Evolutionary conservation across 2,888 invertebrate genomes (phyloP).

Genomic region (Empis stercorea): DNA sequence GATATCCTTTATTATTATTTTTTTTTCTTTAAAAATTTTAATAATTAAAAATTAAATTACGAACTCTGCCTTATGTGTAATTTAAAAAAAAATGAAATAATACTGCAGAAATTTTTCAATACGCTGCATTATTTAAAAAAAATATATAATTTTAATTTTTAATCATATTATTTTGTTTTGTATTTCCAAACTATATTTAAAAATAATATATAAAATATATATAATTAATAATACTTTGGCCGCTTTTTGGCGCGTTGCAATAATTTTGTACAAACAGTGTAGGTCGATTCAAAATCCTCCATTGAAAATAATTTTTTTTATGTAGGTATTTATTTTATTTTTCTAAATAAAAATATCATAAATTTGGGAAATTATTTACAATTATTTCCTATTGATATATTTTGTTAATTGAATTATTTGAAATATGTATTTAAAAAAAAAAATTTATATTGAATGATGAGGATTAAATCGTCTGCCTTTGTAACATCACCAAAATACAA

Average conservation of each 20-base stretch:
- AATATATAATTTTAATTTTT: neutral
- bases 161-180: neutral
- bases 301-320: neutral
- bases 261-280: neutral
- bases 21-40: too few relatives aligned
- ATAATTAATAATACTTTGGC: neutral
- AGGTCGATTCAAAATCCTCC: neutral
- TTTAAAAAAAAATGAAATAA: neutral
- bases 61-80: too few relatives aligned
- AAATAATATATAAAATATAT: neutral
- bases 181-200: neutral
- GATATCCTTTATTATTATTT: too few relatives aligned
- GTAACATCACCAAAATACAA: constrained; percentile 2
- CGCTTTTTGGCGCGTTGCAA: constrained; percentile 1
- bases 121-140: neutral
- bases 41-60: too few relatives aligned
- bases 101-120: neutral
- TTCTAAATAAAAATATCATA: too few relatives aligned
- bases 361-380: too few relatives aligned
- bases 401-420: neutral
- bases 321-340: neutral
- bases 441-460: neutral
- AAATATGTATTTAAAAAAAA: too few relatives aligned
- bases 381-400: neutral
- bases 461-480: constrained; percentile 2